Base-by-base conservation (phyloP, 2,797 vertebrate genomes). In the Coilia nasus region DNA sequence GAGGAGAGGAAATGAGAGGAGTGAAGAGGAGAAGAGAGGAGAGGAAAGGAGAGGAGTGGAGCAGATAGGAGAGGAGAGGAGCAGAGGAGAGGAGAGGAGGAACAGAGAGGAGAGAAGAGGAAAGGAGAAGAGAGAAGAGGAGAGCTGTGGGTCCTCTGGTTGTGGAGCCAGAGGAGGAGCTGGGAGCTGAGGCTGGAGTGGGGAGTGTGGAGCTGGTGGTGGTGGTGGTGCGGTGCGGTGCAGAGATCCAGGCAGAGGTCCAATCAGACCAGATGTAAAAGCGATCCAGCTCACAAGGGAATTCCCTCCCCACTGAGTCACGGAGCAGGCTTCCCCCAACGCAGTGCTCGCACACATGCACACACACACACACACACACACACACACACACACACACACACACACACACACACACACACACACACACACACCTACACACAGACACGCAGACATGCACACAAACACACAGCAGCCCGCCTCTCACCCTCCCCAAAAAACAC, bases 301-400 rank as follows among this genome's bases (percentile, higher is more conserved):
- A 97, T 97, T 97, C 97, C 97, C 97, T 97, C 93, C 92, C 90
- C 94, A 60, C 91, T 96, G 96, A 96, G 93, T 96, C 95, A 94
- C 91, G 92, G 93, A 89, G 88, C 88, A 95, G 94, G 97, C 96
- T 97, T 98, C 97, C 97, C 97, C 97, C 93, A 88, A 94, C 41
- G 71, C 71, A 21, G 41, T 41, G 71, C 71, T 0, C 31, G 81
- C 71, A 83, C 31, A 31, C 25, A 41, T 56, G 71, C 50, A 46
- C 60, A 64, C 28, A 31, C 46, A 83, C 86, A 80, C 80, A 84
- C 54, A 75, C 71, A 60, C 57, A 83, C 71, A 81, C 44, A 82
- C 82, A 54, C 57, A 14, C 17, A 59, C 19, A 21, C 17, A 59
- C 57, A 59, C 57, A 59, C 57, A 59, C 19, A n/a, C 57, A 59